Percentiles rank a stretch among this genome's conserved stretches.
Evolutionary conservation across 2,113 vertebrate species (phyloP).

Genomic region (Hypocryptadius cinnamomeus): DNA sequence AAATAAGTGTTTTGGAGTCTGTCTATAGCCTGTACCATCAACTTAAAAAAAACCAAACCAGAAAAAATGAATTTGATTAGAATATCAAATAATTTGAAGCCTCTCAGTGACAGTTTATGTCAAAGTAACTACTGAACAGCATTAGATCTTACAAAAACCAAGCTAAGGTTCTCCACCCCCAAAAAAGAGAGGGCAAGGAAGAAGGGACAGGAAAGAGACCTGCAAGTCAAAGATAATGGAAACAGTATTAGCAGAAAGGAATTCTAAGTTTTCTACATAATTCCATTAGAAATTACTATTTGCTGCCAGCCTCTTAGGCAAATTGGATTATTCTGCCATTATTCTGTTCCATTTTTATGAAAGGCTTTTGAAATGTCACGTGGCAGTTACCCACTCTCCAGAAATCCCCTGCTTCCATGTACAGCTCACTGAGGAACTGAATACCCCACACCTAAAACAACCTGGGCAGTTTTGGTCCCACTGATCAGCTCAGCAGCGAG

Average conservation of each 20-base stretch:
- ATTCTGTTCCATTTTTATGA: background rate
- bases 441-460: background rate
- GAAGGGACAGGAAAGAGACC: background rate
- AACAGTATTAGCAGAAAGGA: background rate
- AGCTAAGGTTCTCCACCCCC: background rate
- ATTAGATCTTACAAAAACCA: background rate
- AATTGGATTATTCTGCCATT: background rate
- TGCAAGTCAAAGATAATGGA: background rate
- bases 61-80: background rate
- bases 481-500: background rate
- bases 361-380: background rate
- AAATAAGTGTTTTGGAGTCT: background rate
- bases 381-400: background rate
- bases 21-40: background rate
- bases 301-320: background rate
- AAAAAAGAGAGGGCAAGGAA: background rate
- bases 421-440: background rate
- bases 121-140: background rate
- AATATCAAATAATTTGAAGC: background rate
- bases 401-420: background rate
- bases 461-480: background rate
- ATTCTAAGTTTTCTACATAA: background rate
- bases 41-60: background rate
- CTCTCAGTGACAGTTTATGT: background rate
- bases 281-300: background rate